Conservation (phyloP, 2,797 vertebrate genomes). For the Masticophis lateralis region DNA sequence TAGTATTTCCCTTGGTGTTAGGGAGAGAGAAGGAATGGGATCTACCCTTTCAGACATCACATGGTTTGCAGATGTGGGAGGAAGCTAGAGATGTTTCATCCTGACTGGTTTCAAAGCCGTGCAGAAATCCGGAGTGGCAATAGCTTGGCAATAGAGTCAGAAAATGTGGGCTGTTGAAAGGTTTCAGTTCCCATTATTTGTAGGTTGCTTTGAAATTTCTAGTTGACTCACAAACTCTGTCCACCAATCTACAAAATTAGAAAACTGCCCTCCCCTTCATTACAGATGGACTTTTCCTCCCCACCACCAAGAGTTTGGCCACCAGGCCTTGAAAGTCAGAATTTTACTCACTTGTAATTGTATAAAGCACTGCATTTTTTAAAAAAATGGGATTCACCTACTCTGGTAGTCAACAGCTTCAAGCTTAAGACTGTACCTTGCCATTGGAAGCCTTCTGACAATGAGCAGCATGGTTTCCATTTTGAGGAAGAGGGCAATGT, state of each 20-base stretch:
- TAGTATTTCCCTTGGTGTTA: not conserved
- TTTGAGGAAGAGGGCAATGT: not conserved
- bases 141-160: constrained; percentile 58
- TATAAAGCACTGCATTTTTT: not conserved
- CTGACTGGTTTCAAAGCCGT: constrained; percentile 28
- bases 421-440: not conserved
- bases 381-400: not conserved
- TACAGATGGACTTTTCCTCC: not conserved
- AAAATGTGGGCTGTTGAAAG: constrained; percentile 26
- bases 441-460: not conserved
- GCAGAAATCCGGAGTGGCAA: constrained; percentile 27
- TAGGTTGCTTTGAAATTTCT: constrained; percentile 7
- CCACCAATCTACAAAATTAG: not conserved
- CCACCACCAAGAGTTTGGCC: not conserved
- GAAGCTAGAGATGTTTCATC: constrained; percentile 57
- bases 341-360: not conserved
- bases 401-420: not conserved
- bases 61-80: constrained; percentile 45
- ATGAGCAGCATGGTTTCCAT: not conserved
- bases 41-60: not conserved
- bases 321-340: not conserved
- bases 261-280: not conserved
- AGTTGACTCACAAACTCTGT: not conserved
- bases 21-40: not conserved
- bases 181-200: constrained; percentile 27